These are phyloP conservation scores for Podotricha telesiphe DNA, from an alignment of 2,888 invertebrate species.

Conservation along the genomic window DNA sequence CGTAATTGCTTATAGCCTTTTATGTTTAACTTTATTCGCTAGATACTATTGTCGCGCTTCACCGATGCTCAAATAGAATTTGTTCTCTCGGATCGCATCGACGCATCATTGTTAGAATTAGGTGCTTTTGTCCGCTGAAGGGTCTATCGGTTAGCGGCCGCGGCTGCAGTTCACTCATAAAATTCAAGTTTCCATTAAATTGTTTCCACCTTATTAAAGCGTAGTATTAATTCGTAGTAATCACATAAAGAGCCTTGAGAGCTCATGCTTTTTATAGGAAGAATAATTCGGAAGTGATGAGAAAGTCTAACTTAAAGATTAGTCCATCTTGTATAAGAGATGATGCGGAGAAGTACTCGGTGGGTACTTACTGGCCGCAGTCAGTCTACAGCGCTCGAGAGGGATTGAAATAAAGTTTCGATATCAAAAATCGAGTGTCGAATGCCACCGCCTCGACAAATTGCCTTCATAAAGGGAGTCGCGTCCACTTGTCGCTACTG, in stretches of 20 bases:
- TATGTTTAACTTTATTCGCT: constrained; percentile 29
- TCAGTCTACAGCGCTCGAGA: constrained; percentile 16
- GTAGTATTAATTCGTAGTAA: constrained; percentile 11
- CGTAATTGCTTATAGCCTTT: constrained; percentile 51
- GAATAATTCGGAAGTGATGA: background rate
- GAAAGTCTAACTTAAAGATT: constrained; percentile 12
- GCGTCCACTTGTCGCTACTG: constrained; percentile 30
- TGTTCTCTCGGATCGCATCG: constrained; percentile 21
- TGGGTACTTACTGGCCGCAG: background rate
- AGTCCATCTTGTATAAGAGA: background rate
- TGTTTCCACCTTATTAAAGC: constrained; percentile 32
- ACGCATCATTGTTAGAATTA: constrained; percentile 21
- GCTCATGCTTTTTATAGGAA: constrained; percentile 24
- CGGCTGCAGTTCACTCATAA: constrained; percentile 27
- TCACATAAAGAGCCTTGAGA: constrained; percentile 18
- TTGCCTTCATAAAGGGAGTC: constrained; percentile 53
- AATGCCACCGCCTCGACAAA: constrained; percentile 54
- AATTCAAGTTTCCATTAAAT: constrained; percentile 37
- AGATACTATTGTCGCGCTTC: constrained; percentile 25
- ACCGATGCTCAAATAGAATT: constrained; percentile 23
- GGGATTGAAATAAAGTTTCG: constrained; percentile 51
- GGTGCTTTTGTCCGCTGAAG: constrained; percentile 25
- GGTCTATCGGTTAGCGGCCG: constrained; percentile 29
- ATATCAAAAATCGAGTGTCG: constrained; percentile 55
- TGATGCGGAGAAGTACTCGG: constrained; percentile 12